These are phyloP conservation scores for Microctonus aethiopoides DNA, from an alignment of 2,888 invertebrate genomes.

Conservation along the genomic window DNA sequence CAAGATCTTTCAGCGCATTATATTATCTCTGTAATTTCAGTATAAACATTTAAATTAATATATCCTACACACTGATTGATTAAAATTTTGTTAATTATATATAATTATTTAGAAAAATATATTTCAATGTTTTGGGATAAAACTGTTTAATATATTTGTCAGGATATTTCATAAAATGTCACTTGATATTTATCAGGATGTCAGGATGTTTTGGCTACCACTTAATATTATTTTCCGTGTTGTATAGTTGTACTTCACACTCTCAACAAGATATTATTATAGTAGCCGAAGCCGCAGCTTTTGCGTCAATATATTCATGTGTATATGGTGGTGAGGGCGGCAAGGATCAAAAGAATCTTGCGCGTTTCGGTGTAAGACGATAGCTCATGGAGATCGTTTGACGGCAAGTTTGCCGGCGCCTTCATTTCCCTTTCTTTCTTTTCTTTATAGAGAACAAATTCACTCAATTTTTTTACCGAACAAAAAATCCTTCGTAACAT, in stretches of 20 bases:
- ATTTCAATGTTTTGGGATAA: background rate
- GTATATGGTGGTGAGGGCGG: background rate
- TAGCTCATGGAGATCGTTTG: constrained; percentile 15
- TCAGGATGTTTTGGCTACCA: background rate
- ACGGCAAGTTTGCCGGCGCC: constrained; percentile 23
- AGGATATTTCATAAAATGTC: background rate
- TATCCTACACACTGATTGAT: too few species aligned
- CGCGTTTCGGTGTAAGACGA: constrained; percentile 16
- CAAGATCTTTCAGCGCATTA: too few species aligned
- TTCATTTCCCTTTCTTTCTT: background rate
- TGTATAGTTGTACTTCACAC: constrained; percentile 1
- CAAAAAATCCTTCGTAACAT: too few species aligned
- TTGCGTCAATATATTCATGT: background rate
- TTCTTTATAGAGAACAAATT: background rate
- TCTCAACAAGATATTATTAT: background rate
- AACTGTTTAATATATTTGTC: background rate
- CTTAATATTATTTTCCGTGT: background rate
- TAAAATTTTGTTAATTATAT: background rate
- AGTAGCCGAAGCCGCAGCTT: background rate
- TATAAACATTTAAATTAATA: too few species aligned
- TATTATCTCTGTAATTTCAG: too few species aligned
- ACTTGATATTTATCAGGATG: background rate
- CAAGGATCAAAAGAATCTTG: constrained; percentile 19
- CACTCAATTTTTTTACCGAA: background rate
- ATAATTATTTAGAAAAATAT: background rate